Base-by-base conservation (phyloP, 2,888 invertebrate genomes). In the Rhynchonema sp. region DNA sequence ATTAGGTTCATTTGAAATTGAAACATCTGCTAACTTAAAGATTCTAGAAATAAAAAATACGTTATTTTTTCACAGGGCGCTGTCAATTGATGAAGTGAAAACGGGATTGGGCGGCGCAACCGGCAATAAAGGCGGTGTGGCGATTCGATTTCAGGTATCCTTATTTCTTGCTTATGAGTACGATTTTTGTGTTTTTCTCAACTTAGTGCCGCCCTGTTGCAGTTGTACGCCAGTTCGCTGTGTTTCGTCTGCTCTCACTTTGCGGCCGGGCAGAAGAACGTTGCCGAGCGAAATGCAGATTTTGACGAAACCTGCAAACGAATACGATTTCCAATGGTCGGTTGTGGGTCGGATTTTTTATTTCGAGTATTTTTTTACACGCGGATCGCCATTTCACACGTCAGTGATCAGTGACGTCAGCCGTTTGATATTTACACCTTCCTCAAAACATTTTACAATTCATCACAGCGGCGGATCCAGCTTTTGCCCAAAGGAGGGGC, bases 161-260 rank as follows among this genome's bases (percentile, higher is more conserved):
- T 49, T 13, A 49, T 38, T 17, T 6, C 17, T 38, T 38, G 9
- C 6, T 6, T 13, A 38, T 38, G 38, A 17, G 17, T 17, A 38
- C 6, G 38, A 38, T 13, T 38, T 13, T 38, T 38, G 17, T 38
- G 17, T 38, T 38, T 38, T 38, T 38, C 17, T 38, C 38, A 38
- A 38, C 6, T 38, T 38, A 13, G 17, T 38, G 38, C 38, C 38
- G 38, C 38, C 6, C 9, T 38, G 59, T 83, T 94, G 74, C 85
- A 89, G 0, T 79, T 91, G 58, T 84, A 91, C 73, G 87, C 88
- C 56, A 88, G 92, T 1, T 92, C 94, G 0, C 77, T 99, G 66
- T 94, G 92, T 74, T 99, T 99, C 77, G 87, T 98, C 6, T 96
- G 96, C 75, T 90, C 94, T 38, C 98, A 98, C 78, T 92, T 99